Base-by-base conservation (phyloP, 2,797 vertebrate genomes). In the Sibirionetta formosa region DNA sequence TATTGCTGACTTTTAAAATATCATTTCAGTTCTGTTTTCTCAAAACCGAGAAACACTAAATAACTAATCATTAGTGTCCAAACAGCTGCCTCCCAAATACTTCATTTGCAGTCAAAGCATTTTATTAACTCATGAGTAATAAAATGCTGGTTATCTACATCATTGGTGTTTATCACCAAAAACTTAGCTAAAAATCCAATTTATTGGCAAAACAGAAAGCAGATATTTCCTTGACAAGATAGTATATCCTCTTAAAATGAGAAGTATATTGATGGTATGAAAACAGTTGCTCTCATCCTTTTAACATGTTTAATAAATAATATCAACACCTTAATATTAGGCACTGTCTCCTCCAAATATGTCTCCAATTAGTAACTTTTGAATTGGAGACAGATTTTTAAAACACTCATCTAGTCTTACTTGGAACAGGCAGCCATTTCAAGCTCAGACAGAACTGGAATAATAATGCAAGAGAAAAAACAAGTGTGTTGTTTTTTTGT, bases 241-340 rank as follows among this genome's bases (percentile, higher is more conserved):
- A 48, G 7, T 0, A 0, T 8, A 63, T 38, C n/a, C 6, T 64
- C 61, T 35, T 69, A n/a, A 17, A 72, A 82, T 20, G 17, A 77
- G 14, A 31, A 26, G 12, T 79, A 18, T 51, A 79, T 17, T 69
- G 3, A 40, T 42, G 14, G 7, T 29, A 78, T 20, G 75, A 81
- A 57, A 88, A 0, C 24, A 78, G 35, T 31, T 65, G 24, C 42
- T 78, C 31, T 66, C 77, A 48, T 10, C 2, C 36, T 42, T 94
- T 64, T 12, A 53, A 19, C 11, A 6, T 20, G 2, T 60, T 81
- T 78, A 82, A 65, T 26, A 93, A 81, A 56, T 50, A 81, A 61
- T 69, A 75, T 13, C 9, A 83, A 50, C 13, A 68, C 16, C 48
- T 11, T 33, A 63, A 3, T 53, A 81, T 33, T 23, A 86, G 19